Evolutionary conservation across 2,888 invertebrate genomes (phyloP), one percentile per base, ranked within the genome.

Genomic region (Drosophila tripunctata): DNA sequence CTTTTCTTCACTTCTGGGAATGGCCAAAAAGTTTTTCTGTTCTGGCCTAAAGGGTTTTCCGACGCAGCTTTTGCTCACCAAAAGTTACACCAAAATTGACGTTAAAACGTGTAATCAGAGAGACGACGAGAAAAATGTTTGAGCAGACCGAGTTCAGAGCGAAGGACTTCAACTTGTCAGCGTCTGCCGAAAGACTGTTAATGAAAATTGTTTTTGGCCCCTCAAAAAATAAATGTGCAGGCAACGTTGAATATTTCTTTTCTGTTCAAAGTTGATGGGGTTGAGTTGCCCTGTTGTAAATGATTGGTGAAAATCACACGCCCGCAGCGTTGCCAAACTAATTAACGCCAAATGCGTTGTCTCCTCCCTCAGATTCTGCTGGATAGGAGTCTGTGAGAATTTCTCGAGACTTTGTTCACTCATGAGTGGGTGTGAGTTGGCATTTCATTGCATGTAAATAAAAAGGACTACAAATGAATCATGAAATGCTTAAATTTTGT

Each of bases 301-400:
- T 81, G 78, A 78, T 80, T 78, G 71, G 78, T 54, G 65, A 67
- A 75, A 82, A 75, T 78, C 73, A 66, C 68, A 75, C 62, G 82
- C 82, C 85, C 73, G 71, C 79, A 84, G 84, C 81, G 68, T 67
- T 75, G 51, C 77, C 75, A 84, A 83, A 83, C 82, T 84, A 83
- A 83, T 83, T 83, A 83, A 79, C 85, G 82, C 82, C 85, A 70
- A 83, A 69, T 78, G 84, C 75, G 78, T 50, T 33, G 41, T 50
- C 54, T 74, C 70, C 70, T 27, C 47, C 41, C 64, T 30, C 51
- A 36, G 35, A 52, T 14, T 21, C 36, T 45, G 12, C 6, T 12
- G 5, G 6, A 4, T n/a, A 27, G n/a, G 12, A 40, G n/a, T 38
- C 48, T 44, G 50, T 14, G 36, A 36, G 58, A 22, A 43, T 60